Percentiles rank a stretch among this genome's conserved stretches.
Evolutionary conservation across 2,797 vertebrate genomes (phyloP).

Genomic region (Melanotaenia boesemani): DNA sequence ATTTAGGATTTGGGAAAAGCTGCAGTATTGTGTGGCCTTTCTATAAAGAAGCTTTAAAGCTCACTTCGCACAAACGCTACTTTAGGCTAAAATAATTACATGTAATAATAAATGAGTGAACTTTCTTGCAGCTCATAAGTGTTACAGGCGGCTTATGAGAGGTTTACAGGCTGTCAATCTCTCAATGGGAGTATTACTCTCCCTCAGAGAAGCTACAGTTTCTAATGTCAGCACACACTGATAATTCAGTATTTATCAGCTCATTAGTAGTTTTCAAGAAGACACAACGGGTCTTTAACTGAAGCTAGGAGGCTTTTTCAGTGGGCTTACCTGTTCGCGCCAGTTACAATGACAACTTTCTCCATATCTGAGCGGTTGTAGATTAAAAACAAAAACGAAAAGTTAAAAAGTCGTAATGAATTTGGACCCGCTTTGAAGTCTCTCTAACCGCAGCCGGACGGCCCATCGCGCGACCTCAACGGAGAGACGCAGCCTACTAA

Average conservation of each 20-base stretch:
- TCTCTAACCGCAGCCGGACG: neutral
- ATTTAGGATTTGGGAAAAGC: too few relatives aligned
- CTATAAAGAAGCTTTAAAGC: too few relatives aligned
- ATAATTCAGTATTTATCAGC: too few relatives aligned
- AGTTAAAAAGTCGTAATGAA: neutral
- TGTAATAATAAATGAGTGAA: neutral
- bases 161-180: conserved; percentile 12
- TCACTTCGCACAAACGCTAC: too few relatives aligned
- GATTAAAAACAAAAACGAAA: neutral
- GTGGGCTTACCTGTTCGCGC: conserved; percentile 87
- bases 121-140: neutral
- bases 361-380: conserved; percentile 60
- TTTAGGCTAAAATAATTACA: neutral
- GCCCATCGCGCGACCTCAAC: conserved; percentile 54
- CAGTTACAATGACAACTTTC: conserved; percentile 89
- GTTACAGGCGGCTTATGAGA: neutral
- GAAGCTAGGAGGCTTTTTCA: neutral
- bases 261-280: too few relatives aligned
- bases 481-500: conserved; percentile 35
- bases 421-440: rapidly evolving
- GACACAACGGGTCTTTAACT: neutral
- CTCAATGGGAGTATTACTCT: neutral
- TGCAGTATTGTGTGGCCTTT: too few relatives aligned
- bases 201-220: neutral
- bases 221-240: neutral